phyloP scores from a whole-genome alignment of 2,888 invertebrate species.

The Cactoblastis cactorum region DNA sequence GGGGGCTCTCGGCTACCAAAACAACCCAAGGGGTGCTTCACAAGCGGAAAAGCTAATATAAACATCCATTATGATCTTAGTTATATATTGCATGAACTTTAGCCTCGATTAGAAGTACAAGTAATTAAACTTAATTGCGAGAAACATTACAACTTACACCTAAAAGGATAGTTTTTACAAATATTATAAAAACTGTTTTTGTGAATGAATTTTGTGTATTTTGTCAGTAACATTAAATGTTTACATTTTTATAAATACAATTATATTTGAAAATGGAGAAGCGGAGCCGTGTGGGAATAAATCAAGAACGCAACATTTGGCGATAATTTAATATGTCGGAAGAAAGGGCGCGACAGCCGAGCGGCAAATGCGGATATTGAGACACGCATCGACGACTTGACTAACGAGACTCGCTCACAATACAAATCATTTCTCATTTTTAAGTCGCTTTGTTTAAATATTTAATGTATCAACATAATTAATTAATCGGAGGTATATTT shows the following conservation, averaged over 20 bases:
- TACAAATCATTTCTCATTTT: slow-evolving; percentile 17
- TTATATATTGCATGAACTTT: neutral
- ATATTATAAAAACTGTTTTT: too few relatives aligned
- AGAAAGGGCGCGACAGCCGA: slow-evolving; percentile 41
- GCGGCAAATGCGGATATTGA: slow-evolving; percentile 29
- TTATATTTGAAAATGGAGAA: slow-evolving; percentile 25
- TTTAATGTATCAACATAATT: too few relatives aligned
- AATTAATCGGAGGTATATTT: too few relatives aligned
- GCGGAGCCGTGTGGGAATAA: slow-evolving; percentile 37
- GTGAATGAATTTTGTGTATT: neutral
- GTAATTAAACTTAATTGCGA: neutral
- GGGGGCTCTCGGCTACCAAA: slow-evolving; percentile 4
- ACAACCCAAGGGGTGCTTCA: neutral
- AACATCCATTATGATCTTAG: neutral
- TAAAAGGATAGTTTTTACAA: too few relatives aligned
- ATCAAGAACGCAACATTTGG: slow-evolving; percentile 57
- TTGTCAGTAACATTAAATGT: neutral
- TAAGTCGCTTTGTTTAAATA: too few relatives aligned
- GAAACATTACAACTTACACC: neutral
- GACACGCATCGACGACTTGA: slow-evolving; percentile 21
- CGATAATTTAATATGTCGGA: slow-evolving; percentile 63
- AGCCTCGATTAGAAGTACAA: neutral
- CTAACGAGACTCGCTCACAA: slow-evolving; percentile 32
- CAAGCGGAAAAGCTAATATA: slow-evolving; percentile 18
- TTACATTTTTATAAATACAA: neutral